Evolutionary conservation across 2,113 vertebrate species (phyloP).

Genomic region (Lepidothrix coronata): DNA sequence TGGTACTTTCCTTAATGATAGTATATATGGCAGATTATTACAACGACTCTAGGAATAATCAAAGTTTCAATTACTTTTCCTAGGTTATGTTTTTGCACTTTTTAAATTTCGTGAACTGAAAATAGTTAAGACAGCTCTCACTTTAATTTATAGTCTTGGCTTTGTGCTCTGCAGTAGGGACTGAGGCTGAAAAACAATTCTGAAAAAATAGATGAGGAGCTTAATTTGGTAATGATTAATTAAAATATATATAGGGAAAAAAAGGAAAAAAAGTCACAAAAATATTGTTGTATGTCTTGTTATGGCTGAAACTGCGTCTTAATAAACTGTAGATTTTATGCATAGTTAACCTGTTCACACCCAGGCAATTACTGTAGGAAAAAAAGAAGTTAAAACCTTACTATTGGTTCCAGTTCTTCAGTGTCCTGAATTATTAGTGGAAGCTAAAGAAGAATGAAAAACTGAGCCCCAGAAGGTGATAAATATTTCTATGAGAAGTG

Average conservation of each 20-base stretch:
- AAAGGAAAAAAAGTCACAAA: neutral
- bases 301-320: neutral
- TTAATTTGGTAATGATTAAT: neutral
- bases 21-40: neutral
- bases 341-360: neutral
- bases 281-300: neutral
- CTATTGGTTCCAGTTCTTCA: neutral
- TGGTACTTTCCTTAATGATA: neutral
- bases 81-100: neutral
- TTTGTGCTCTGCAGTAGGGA: neutral
- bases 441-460: conserved; percentile 3
- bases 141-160: neutral
- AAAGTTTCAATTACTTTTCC: neutral
- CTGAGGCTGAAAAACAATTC: neutral
- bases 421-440: neutral
- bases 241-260: neutral
- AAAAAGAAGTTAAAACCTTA: neutral
- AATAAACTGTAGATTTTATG: neutral
- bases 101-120: neutral
- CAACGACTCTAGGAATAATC: neutral
- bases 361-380: neutral
- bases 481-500: conserved; percentile 33
- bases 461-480: neutral
- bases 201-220: neutral
- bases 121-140: neutral